These are phyloP conservation scores for Nymphalis c-album DNA, from an alignment of 2,888 invertebrate genomes.

Conservation along the genomic window DNA sequence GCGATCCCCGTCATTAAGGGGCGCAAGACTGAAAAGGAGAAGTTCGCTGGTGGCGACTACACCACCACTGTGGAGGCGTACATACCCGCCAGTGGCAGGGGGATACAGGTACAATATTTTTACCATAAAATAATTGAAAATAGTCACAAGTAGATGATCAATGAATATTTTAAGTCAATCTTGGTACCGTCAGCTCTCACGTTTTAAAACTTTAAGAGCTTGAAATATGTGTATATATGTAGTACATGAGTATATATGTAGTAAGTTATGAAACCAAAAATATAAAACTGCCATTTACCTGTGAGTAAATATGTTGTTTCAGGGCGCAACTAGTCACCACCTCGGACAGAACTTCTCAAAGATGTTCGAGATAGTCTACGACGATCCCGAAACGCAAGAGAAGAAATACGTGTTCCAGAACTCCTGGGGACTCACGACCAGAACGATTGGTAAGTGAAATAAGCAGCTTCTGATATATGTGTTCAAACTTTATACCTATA, in stretches of 20 bases:
- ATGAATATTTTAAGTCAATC: too few relatives aligned
- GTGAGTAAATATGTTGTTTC: conserved; percentile 7
- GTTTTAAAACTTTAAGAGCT: too few relatives aligned
- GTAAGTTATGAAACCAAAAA: too few relatives aligned
- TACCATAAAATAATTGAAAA: too few relatives aligned
- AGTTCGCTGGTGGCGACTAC: conserved; percentile 98
- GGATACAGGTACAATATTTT: conserved; percentile 85
- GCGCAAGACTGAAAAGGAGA: conserved; percentile 98
- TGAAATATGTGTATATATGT: too few relatives aligned
- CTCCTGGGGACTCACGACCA: conserved; percentile 98
- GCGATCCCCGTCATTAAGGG: conserved; percentile 98
- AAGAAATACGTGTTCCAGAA: conserved; percentile 96
- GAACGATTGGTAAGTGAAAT: conserved; percentile 89
- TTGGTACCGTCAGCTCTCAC: too few relatives aligned
- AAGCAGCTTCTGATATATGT: too few relatives aligned
- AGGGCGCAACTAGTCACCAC: conserved; percentile 98
- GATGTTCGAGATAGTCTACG: conserved; percentile 98
- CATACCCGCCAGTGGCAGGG: conserved; percentile 95
- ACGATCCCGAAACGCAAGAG: conserved; percentile 94
- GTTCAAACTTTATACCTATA: neutral
- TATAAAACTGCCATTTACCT: neutral
- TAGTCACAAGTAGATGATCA: too few relatives aligned
- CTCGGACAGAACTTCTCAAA: conserved; percentile 99
- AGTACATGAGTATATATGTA: too few relatives aligned
- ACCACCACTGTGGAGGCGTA: conserved; percentile 99